phyloP scores from a whole-genome alignment of 2,888 invertebrate genomes.

The Diloba caeruleocephala region DNA sequence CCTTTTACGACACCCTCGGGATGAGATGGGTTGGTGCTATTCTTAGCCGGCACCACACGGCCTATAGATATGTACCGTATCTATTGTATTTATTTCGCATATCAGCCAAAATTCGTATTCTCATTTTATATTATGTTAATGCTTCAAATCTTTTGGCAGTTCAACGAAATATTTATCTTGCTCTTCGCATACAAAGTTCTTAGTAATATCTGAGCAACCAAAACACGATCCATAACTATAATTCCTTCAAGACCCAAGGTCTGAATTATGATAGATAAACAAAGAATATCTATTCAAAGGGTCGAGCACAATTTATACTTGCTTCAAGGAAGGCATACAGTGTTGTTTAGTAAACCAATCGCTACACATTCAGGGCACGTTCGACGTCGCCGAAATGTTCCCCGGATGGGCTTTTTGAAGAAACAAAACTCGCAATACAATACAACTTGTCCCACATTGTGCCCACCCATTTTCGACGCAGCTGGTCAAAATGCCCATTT shows the following conservation, averaged over 20 bases:
- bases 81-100: no score
- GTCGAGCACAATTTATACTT: constrained; percentile 45
- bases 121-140: neutral
- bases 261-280: constrained; percentile 49
- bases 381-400: constrained; percentile 68
- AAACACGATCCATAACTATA: constrained; percentile 13
- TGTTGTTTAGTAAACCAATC: constrained; percentile 32
- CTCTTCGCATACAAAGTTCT: constrained; percentile 16
- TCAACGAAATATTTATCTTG: neutral
- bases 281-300: constrained; percentile 56
- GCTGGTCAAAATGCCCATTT: constrained; percentile 54
- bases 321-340: constrained; percentile 31
- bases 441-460: constrained; percentile 44
- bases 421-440: constrained; percentile 69
- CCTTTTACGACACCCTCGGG: no score
- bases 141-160: constrained; percentile 10
- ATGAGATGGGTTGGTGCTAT: no score
- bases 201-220: neutral
- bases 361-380: constrained; percentile 68
- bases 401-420: constrained; percentile 69
- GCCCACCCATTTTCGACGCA: constrained; percentile 28
- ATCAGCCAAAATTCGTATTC: neutral
- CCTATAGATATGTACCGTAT: no score
- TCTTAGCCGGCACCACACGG: no score
- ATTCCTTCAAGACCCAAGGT: constrained; percentile 42